Percentiles rank a stretch among this genome's conserved stretches.
These are phyloP conservation scores for Bovichtus variegatus DNA, from an alignment of 2,797 vertebrate species.

Conservation along the genomic window DNA sequence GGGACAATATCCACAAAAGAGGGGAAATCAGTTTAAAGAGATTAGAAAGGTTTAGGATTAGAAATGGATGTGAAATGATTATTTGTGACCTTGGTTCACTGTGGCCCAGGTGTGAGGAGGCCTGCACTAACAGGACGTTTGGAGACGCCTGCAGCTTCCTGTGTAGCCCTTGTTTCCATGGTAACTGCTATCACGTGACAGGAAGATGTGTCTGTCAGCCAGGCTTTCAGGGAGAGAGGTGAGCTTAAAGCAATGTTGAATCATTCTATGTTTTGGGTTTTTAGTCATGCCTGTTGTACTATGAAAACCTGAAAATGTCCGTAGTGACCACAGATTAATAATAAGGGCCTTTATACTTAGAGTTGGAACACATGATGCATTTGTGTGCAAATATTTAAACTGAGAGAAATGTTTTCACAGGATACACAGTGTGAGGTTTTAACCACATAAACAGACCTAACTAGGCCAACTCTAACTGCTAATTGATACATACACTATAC, in stretches of 20 bases:
- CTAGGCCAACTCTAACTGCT: neutral
- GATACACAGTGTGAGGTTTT: neutral
- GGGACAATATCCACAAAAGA: neutral
- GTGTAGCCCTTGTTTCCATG: conserved; percentile 88
- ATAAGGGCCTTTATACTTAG: neutral
- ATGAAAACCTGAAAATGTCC: neutral
- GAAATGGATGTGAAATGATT: neutral
- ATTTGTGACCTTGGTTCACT: conserved; percentile 11
- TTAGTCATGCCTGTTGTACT: neutral
- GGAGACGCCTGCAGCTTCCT: conserved; percentile 87
- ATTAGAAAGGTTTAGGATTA: no score
- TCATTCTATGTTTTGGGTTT: neutral
- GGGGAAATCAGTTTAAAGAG: neutral
- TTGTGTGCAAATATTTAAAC: neutral
- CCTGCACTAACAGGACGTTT: conserved; percentile 86
- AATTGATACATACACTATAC: neutral
- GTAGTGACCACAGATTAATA: neutral
- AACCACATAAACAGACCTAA: neutral
- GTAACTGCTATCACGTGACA: conserved; percentile 90
- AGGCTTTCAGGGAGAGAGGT: conserved; percentile 94
- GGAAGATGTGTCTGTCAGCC: conserved; percentile 91
- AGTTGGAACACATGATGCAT: neutral
- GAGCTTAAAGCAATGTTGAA: conserved; percentile 37
- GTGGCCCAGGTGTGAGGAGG: conserved; percentile 88
- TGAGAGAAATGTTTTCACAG: neutral